These are phyloP conservation scores for Rotaria macrura DNA, from an alignment of 2,888 invertebrate genomes.

Conservation along the genomic window DNA sequence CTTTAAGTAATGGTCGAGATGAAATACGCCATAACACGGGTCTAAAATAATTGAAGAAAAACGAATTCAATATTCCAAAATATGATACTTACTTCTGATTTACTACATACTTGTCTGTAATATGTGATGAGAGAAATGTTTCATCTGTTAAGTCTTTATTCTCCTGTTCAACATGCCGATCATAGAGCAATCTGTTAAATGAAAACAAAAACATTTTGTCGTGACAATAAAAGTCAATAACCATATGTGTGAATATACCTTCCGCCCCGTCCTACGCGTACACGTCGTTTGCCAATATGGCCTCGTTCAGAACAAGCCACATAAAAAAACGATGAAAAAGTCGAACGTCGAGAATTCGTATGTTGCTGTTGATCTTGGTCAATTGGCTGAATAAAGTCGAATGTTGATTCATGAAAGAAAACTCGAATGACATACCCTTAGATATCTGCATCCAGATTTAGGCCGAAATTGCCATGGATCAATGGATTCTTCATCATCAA, in stretches of 20 bases:
- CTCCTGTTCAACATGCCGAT: neutral
- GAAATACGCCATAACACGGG: constrained; percentile 6
- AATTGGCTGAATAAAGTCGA: neutral
- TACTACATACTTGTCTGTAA: neutral
- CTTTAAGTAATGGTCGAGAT: neutral
- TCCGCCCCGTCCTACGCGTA: neutral
- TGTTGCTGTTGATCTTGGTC: neutral
- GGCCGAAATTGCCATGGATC: constrained; percentile 14
- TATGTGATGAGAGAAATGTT: neutral
- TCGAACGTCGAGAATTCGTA: neutral
- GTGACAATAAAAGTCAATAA: too few species aligned
- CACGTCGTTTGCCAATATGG: neutral
- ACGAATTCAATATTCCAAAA: neutral
- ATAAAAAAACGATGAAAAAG: neutral
- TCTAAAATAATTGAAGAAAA: neutral
- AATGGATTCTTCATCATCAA: neutral
- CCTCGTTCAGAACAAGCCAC: constrained; percentile 6
- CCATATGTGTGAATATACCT: neutral
- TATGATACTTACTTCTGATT: neutral
- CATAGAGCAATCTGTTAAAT: neutral
- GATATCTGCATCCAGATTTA: constrained; percentile 15
- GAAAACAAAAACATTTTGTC: too few species aligned
- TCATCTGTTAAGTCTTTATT: neutral
- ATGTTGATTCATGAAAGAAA: too few species aligned
- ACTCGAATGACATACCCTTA: neutral